Base-by-base conservation (phyloP, 1,140 invertebrate species). In the Ostrea denselamellosa region DNA sequence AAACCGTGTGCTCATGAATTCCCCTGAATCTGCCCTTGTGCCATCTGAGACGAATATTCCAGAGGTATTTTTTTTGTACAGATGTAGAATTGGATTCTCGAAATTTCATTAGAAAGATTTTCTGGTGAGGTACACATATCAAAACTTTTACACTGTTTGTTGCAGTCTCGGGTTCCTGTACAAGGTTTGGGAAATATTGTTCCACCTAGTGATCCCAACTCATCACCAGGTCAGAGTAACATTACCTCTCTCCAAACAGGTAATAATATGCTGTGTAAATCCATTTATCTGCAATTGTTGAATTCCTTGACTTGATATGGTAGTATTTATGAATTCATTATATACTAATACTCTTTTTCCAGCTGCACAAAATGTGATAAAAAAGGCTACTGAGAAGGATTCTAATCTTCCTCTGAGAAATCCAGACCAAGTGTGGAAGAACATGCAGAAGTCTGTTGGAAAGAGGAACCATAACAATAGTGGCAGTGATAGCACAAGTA, bases 1-100 rank as follows among this genome's bases (percentile, higher is more conserved):
- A 34, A 97, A 98, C 94, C 83, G 92, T 52, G 87, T 92, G 19
- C 34, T 93, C 4, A 90, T 91, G 85, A 91, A 90, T 87, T 94
- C 94, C 81, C 94, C 94, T 90, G 94, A 95, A 82, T 90, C 94
- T 53, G 88, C 93, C 25, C 93, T 77, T 28, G 68, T 92, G 89
- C 89, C 94, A 34, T 90, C 92, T 58, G 93, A 93, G 84, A 83
- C 88, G 22, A 90, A 92, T 62, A 77, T 90, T 51, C 90, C 91
- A 81, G 93, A 94, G 91, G 93, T 94, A 83, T 77, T 77, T 25
- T 22, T 71, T 25, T 77, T 17, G n/a, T n/a, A 7, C 17, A 62
- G n/a, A 62, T 62, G 8, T 1, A 62, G 0, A 62, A 62, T 19
- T 62, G 56, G 14, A 17, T 62, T 62, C 56, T 62, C 5, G 7